Conservation (phyloP, 2,888 invertebrate species). For the Coecobrya sp. region DNA sequence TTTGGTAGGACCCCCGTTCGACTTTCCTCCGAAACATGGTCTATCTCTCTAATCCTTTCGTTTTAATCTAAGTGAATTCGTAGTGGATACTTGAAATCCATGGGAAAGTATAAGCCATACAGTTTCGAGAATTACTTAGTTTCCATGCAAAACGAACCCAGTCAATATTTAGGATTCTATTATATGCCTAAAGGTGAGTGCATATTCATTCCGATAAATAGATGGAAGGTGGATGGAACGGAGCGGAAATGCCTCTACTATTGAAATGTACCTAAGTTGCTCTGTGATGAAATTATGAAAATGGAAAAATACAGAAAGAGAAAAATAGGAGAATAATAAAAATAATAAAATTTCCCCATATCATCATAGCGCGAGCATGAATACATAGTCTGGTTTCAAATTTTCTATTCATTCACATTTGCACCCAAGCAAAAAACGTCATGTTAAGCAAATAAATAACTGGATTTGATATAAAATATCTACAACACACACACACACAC, state of each 20-base stretch:
- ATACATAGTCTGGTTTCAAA: neutral
- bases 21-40: conserved; percentile 18
- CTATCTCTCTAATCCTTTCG: conserved; percentile 57
- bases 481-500: neutral
- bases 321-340: conserved; percentile 19
- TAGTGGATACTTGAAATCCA: conserved; percentile 36
- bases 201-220: conserved; percentile 35
- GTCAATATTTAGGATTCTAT: conserved; percentile 1
- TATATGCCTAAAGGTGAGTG: conserved; percentile 10
- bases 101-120: conserved; percentile 8
- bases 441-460: conserved; percentile 61
- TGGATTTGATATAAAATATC: conserved; percentile 36
- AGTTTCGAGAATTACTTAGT: conserved; percentile 8
- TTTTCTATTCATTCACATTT: conserved; percentile 25
- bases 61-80: conserved; percentile 25
- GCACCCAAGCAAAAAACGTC: conserved; percentile 52
- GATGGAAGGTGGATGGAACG: neutral
- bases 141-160: neutral
- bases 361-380: neutral
- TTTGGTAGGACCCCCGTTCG: conserved; percentile 37
- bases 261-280: conserved; percentile 29
- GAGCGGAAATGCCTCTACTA: conserved; percentile 4
- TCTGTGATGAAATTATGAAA: conserved; percentile 43
- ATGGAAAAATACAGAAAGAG: conserved; percentile 18
- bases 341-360: neutral